A percentile compares a stretch with the other conserved stretches of the same genome.
These are phyloP conservation scores for Excalfactoria chinensis DNA, from an alignment of 2,113 vertebrate species.

Conservation along the genomic window DNA sequence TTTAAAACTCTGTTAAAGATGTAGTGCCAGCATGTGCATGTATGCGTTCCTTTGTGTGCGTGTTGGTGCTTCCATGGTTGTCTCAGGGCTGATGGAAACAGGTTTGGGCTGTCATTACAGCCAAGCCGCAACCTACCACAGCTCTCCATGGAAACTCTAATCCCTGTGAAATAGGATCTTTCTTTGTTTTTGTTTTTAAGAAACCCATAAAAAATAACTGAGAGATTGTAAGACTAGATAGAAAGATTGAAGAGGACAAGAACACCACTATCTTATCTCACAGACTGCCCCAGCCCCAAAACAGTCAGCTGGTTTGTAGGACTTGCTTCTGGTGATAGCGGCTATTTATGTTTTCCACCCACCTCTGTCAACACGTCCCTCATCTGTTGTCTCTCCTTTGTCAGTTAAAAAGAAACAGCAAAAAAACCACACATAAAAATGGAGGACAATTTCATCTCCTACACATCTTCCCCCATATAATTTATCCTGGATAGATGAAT, in stretches of 20 bases:
- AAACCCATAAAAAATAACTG: slow-evolving; percentile 24
- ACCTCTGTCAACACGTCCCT: slow-evolving; percentile 15
- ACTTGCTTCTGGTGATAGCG: slow-evolving; percentile 9
- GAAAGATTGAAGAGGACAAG: not conserved
- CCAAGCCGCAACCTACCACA: not conserved
- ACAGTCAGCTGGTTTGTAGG: not conserved
- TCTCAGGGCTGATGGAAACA: rapidly evolving
- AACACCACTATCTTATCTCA: not conserved
- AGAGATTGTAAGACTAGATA: not conserved
- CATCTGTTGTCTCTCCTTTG: not conserved
- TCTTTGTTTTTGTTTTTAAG: slow-evolving; percentile 26
- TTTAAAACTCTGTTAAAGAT: not conserved
- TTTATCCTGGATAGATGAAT: slow-evolving; percentile 26
- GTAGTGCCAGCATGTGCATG: not conserved
- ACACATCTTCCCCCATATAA: slow-evolving; percentile 44
- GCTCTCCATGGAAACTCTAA: slow-evolving; percentile 68
- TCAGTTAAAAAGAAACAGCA: not conserved
- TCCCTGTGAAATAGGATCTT: slow-evolving; percentile 43
- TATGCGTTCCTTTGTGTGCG: rapidly evolving
- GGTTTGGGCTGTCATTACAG: slow-evolving; percentile 38
- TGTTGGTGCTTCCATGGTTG: rapidly evolving
- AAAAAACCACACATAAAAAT: not conserved
- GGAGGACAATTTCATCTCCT: slow-evolving; percentile 46
- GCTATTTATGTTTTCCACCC: slow-evolving; percentile 43
- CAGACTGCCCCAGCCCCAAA: not conserved